Conservation (phyloP, 1,140 invertebrate species). For the Ceratina japonica region DNA sequence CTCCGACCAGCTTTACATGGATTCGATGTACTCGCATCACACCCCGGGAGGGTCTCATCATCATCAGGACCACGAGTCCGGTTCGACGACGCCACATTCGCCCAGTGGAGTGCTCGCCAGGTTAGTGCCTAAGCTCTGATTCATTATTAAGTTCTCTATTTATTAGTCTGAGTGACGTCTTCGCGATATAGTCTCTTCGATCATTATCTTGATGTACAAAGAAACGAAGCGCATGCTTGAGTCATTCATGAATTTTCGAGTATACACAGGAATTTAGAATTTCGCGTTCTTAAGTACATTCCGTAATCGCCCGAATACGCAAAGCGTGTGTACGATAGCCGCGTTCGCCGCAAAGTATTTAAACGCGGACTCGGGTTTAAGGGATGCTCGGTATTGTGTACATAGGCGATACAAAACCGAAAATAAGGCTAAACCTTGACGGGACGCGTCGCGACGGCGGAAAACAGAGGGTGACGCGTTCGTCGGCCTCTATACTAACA, state of each 20-base stretch:
- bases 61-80: slow-evolving; percentile 72
- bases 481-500: slow-evolving; percentile 63
- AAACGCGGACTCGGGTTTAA: slow-evolving; percentile 47
- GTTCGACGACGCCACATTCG: slow-evolving; percentile 67
- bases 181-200: no score
- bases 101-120: slow-evolving; percentile 67
- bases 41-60: slow-evolving; percentile 64
- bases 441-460: slow-evolving; percentile 4
- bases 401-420: slow-evolving; percentile 55
- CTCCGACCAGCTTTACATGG: slow-evolving; percentile 72
- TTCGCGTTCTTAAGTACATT: no score
- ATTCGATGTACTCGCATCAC: slow-evolving; percentile 71
- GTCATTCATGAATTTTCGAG: no score
- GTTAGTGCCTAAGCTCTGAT: slow-evolving; percentile 58
- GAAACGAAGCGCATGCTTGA: no score
- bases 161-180: background rate
- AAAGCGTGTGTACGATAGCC: no score
- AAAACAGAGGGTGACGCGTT: slow-evolving; percentile 46
- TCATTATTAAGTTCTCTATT: background rate
- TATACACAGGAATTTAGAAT: no score
- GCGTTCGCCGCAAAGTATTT: slow-evolving; percentile 59
- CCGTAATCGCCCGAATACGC: no score
- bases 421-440: slow-evolving; percentile 55
- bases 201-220: no score
- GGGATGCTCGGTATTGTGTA: slow-evolving; percentile 49